Percentiles rank a stretch among this genome's conserved stretches.
phyloP scores from a whole-genome alignment of 2,113 vertebrate genomes.

The Toxotes chatareus region DNA sequence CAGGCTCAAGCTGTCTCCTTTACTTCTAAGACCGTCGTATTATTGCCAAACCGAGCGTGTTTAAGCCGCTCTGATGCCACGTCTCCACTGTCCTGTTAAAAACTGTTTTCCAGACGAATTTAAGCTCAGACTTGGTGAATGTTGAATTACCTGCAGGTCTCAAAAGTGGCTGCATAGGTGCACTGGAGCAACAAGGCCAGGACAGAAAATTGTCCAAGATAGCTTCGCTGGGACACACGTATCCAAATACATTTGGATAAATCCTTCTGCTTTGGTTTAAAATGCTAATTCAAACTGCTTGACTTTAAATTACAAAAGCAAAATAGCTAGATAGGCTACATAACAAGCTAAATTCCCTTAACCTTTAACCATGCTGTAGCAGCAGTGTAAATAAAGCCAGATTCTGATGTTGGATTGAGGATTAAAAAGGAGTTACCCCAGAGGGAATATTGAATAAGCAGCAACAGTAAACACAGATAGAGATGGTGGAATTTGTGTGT shows the following conservation, averaged over 20 bases:
- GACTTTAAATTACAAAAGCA: background rate
- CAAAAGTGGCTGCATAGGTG: background rate
- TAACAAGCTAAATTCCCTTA: background rate
- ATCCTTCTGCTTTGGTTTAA: background rate
- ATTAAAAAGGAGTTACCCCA: constrained; percentile 35
- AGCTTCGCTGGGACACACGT: background rate
- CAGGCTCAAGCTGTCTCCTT: constrained; percentile 59
- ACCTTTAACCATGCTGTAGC: background rate
- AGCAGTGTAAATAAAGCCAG: constrained; percentile 18
- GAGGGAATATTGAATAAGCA: constrained; percentile 30
- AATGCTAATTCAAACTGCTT: background rate
- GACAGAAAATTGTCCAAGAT: background rate
- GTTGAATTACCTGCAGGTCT: background rate
- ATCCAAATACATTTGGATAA: background rate
- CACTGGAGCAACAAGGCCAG: background rate
- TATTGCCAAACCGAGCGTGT: constrained; percentile 66
- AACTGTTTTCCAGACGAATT: constrained; percentile 21
- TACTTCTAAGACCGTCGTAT: constrained; percentile 50
- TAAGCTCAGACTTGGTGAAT: background rate
- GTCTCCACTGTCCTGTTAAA: constrained; percentile 29
- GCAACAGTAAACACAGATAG: constrained; percentile 23
- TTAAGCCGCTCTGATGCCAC: constrained; percentile 60
- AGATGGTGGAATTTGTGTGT: constrained; percentile 33
- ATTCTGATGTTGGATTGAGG: background rate
- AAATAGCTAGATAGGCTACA: background rate